Conservation (phyloP, 2,797 vertebrate genomes). For the Falco novaeseelandiae region DNA sequence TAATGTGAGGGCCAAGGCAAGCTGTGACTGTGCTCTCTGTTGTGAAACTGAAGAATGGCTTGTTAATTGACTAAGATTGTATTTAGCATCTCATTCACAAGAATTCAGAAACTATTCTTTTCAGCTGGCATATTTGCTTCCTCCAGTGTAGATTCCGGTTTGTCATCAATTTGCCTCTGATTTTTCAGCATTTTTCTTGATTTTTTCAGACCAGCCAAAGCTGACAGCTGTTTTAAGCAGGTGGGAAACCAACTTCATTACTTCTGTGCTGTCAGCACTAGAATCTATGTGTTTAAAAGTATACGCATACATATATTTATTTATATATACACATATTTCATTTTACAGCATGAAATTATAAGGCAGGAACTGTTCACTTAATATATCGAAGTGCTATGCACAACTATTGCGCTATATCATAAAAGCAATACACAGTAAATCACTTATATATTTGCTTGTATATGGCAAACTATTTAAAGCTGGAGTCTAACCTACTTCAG, state of each 20-base stretch:
- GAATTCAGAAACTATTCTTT: neutral
- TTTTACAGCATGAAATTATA: neutral
- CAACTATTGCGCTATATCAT: neutral
- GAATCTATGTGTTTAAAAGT: neutral
- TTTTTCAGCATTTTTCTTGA: neutral
- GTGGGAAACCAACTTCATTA: neutral
- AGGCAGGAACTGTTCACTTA: neutral
- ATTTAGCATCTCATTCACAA: neutral
- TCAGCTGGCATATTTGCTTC: neutral
- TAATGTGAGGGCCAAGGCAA: neutral
- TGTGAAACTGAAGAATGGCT: neutral
- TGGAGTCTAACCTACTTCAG: neutral
- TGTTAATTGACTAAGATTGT: neutral
- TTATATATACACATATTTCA: neutral
- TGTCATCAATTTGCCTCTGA: neutral
- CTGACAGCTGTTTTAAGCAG: neutral
- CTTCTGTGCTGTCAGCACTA: neutral
- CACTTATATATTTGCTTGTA: neutral
- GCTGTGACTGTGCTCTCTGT: neutral
- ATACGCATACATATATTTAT: neutral
- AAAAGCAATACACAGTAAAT: slow-evolving; percentile 3
- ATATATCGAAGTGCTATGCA: neutral
- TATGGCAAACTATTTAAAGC: neutral
- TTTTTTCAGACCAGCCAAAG: neutral
- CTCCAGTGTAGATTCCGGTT: neutral